A percentile compares a stretch with the other conserved stretches of the same genome.
These are phyloP conservation scores for Gymnogyps californianus DNA, from an alignment of 2,113 vertebrate species.

Conservation along the genomic window DNA sequence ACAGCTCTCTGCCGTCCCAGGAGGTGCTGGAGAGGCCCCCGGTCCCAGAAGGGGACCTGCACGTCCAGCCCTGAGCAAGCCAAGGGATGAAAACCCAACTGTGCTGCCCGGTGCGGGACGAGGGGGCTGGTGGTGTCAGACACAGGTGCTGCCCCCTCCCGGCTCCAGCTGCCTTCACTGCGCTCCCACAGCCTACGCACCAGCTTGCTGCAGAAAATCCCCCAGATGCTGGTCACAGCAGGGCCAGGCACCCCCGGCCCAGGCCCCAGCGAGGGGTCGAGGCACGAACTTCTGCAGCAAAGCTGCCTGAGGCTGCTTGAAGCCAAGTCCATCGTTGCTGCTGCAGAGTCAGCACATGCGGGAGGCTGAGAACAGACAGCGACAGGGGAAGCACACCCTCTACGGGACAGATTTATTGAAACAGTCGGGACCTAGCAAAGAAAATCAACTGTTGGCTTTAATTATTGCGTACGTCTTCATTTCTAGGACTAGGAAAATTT, in stretches of 20 bases:
- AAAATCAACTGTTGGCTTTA: slow-evolving; percentile 68
- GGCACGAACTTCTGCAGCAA: neutral
- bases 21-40: neutral
- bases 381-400: neutral
- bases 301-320: neutral
- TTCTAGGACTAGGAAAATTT: slow-evolving; percentile 64
- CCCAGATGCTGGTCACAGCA: neutral
- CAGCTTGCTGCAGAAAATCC: neutral
- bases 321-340: neutral
- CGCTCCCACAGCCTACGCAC: rapidly evolving
- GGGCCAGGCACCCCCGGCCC: neutral
- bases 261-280: rapidly evolving
- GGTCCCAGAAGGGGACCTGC: neutral
- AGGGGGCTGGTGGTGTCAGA: rapidly evolving
- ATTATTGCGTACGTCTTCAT: slow-evolving; percentile 58
- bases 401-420: slow-evolving; percentile 58
- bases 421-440: slow-evolving; percentile 45
- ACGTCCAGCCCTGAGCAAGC: neutral
- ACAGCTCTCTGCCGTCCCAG: neutral
- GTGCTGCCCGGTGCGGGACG: neutral
- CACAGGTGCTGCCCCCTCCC: rapidly evolving
- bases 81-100: neutral
- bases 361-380: neutral
- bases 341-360: neutral
- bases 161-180: neutral